These are phyloP conservation scores for Ochropleura plecta DNA, from an alignment of 2,888 invertebrate species.

Conservation along the genomic window DNA sequence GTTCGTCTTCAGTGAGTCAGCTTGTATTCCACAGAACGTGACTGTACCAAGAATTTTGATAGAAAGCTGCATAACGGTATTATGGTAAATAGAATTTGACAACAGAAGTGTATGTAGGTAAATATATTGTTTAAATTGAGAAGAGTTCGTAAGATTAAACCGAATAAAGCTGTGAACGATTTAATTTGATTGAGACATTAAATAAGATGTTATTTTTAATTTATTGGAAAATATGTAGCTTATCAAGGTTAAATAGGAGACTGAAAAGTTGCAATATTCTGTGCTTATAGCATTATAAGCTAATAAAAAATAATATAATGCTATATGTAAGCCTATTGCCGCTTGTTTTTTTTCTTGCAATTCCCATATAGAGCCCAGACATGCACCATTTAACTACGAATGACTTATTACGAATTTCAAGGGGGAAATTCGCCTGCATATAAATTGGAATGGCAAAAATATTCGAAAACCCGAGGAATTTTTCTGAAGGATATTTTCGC, in stretches of 20 bases:
- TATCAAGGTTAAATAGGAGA: not conserved
- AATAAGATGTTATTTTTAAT: not conserved
- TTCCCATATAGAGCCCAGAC: slow-evolving; percentile 21
- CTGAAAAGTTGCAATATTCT: not conserved
- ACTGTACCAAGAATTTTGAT: slow-evolving; percentile 56
- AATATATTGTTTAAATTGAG: slow-evolving; percentile 26
- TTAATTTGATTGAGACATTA: not conserved
- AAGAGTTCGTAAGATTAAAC: slow-evolving; percentile 12
- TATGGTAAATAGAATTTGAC: slow-evolving; percentile 56
- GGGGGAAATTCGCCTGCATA: slow-evolving; percentile 20
- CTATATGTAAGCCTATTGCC: slow-evolving; percentile 6
- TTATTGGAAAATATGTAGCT: not conserved
- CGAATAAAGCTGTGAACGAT: slow-evolving; percentile 4
- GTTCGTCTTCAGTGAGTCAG: slow-evolving; percentile 60
- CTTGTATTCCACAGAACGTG: slow-evolving; percentile 49
- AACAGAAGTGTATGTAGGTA: slow-evolving; percentile 17
- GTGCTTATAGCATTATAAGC: too few species aligned
- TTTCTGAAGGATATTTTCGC: slow-evolving; percentile 50
- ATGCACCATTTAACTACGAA: slow-evolving; percentile 37
- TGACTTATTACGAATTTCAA: slow-evolving; percentile 47
- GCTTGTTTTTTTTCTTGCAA: slow-evolving; percentile 9
- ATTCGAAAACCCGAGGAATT: slow-evolving; percentile 34
- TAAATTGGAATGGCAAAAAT: slow-evolving; percentile 41
- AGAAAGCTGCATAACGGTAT: slow-evolving; percentile 59
- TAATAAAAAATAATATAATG: not conserved